Evolutionary conservation across 2,797 vertebrate genomes (phyloP).

Genomic region (Acipenser ruthenus): DNA sequence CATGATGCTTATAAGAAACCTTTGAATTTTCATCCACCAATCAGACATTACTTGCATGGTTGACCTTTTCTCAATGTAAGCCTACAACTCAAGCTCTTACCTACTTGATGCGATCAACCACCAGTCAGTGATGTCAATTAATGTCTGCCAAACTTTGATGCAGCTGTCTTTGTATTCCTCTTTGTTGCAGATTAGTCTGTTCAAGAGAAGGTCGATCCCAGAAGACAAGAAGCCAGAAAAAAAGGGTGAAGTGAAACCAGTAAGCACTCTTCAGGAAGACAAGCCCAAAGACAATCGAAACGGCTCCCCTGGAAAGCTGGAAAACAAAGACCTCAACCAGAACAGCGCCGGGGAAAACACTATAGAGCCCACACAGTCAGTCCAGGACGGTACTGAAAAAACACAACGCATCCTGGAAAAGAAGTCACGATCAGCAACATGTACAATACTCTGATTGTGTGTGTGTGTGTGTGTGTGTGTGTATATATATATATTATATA

Average conservation of each 20-base stretch:
- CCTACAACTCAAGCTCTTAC: too few species aligned
- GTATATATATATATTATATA: constrained; percentile 4
- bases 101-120: too few species aligned
- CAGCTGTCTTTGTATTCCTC: constrained; percentile 3
- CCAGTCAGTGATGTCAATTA: too few species aligned
- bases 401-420: constrained; percentile 24
- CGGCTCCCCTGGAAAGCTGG: constrained; percentile 22
- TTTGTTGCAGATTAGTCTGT: constrained; percentile 69
- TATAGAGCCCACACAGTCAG: constrained; percentile 28
- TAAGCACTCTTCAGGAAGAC: background rate
- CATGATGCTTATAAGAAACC: background rate
- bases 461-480: constrained; percentile 7
- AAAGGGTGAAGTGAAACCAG: constrained; percentile 10
- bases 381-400: constrained; percentile 13
- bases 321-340: constrained; percentile 41
- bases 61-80: too few species aligned
- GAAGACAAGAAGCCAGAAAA: constrained; percentile 29
- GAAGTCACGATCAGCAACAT: constrained; percentile 64
- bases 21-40: background rate
- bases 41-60: too few species aligned
- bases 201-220: constrained; percentile 60
- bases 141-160: background rate
- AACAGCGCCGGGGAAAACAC: constrained; percentile 32
- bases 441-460: constrained; percentile 61
- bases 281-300: constrained; percentile 32